Base-by-base conservation (phyloP, 2,888 invertebrate species). In the Bruchidius siliquastri region DNA sequence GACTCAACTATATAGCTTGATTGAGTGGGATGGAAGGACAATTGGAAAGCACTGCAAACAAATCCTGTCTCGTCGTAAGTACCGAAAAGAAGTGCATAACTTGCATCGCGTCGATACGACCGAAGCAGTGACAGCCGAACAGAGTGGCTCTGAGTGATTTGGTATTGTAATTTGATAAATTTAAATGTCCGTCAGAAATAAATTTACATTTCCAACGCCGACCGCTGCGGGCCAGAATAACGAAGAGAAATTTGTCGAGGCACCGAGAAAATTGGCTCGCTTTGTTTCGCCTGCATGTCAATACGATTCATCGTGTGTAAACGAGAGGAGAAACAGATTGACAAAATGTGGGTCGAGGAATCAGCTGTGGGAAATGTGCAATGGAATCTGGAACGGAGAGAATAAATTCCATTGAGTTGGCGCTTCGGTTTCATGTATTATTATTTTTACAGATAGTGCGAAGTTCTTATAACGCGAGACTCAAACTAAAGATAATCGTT, bases 91-190 rank as follows among this genome's bases (percentile, higher is more conserved):
- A 49, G 49, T 49, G 49, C 49, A 18, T 49, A 49, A 49, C 49
- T 49, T 13, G 49, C 49, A 13, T 49, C 49, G 49, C 49, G 49
- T 49, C 49, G 49, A 49, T 49, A 49, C 49, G 49, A 49, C 49
- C 49, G 49, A 4, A 8, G 49, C 18, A 49, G 10, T 71, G 72
- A 72, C 72, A 72, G 67, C 66, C 67, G 66, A 72, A 72, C 72
- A 72, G 71, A 75, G 74, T 73, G 72, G 75, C 71, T 68, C 49
- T 73, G 74, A 72, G 74, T 79, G 77, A 79, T 78, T 80, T 78
- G 78, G 78, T 79, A 79, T 80, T 79, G 77, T 80, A 80, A 80
- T 80, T 79, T 78, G 49, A 80, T 79, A 77, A 79, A 80, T 79
- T 80, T 78, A 77, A 79, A 79, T 78, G 79, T 79, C 79, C 77